These are phyloP conservation scores for Abscondita cerata DNA, from an alignment of 2,888 invertebrate species.

Conservation along the genomic window DNA sequence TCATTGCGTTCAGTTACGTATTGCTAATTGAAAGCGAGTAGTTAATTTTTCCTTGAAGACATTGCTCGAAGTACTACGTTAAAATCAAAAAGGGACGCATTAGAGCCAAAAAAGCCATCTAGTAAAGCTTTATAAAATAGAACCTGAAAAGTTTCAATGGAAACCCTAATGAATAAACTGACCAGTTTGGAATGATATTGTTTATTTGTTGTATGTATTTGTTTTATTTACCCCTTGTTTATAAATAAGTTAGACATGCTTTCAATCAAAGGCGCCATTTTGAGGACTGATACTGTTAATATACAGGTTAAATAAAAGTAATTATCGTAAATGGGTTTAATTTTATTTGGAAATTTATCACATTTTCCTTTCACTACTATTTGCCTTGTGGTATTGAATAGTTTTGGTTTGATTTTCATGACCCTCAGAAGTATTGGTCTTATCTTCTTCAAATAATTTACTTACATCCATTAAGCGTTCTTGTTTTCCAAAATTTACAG, in stretches of 20 bases:
- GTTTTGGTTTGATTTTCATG: neutral
- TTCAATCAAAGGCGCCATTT: no score
- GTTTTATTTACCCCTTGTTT: neutral
- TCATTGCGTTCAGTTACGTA: no score
- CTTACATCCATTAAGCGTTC: conserved; percentile 68
- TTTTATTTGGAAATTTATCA: no score
- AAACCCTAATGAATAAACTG: conserved; percentile 22
- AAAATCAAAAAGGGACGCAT: conserved; percentile 22
- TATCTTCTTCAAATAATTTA: conserved; percentile 64
- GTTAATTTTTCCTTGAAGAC: conserved; percentile 19
- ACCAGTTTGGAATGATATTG: conserved; percentile 13
- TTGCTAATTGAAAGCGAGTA: conserved; percentile 6
- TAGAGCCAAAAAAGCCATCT: conserved; percentile 17
- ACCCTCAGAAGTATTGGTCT: conserved; percentile 55
- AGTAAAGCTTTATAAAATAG: conserved; percentile 24
- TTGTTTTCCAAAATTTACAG: conserved; percentile 52
- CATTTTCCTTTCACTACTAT: conserved; percentile 1
- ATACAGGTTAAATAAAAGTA: no score
- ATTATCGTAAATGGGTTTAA: no score
- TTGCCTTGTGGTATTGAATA: neutral
- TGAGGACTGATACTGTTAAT: no score
- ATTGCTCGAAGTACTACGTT: conserved; percentile 6
- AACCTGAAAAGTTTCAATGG: conserved; percentile 25
- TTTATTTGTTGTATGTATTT: neutral
- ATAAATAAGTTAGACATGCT: neutral